These are phyloP conservation scores for Torymus texanus DNA, from an alignment of 2,888 invertebrate genomes.

Conservation along the genomic window DNA sequence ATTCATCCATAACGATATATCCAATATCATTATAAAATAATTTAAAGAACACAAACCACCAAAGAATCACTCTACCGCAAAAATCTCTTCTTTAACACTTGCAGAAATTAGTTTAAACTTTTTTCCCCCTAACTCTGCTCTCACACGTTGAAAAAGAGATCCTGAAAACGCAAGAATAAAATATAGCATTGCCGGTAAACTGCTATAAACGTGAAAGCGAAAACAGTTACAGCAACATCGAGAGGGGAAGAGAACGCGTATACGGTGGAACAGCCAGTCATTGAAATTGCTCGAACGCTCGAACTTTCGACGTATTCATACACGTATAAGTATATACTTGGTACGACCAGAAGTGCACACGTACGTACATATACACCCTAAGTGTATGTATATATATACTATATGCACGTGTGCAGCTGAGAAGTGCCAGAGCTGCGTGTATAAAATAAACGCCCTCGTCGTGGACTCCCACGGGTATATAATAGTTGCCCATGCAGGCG, in stretches of 20 bases:
- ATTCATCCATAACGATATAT: too few relatives aligned
- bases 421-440: slow-evolving; percentile 23
- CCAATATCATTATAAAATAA: too few relatives aligned
- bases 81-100: too few relatives aligned
- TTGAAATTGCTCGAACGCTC: slow-evolving; percentile 34
- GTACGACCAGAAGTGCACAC: not conserved
- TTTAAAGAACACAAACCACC: too few relatives aligned
- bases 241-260: not conserved
- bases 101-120: too few relatives aligned
- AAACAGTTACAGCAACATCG: slow-evolving; percentile 3
- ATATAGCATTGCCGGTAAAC: not conserved
- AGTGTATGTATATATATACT: not conserved
- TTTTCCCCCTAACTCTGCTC: too few relatives aligned
- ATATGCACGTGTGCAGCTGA: slow-evolving; percentile 1
- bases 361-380: slow-evolving; percentile 4
- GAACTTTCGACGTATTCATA: slow-evolving; percentile 25
- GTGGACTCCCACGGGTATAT: slow-evolving; percentile 28
- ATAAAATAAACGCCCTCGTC: slow-evolving; percentile 47
- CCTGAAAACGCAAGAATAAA: not conserved
- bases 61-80: too few relatives aligned
- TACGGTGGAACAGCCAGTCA: not conserved
- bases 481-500: not conserved
- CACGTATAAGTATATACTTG: not conserved
- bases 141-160: too few relatives aligned
- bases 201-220: slow-evolving; percentile 18